A percentile compares a stretch with the other conserved stretches of the same genome.
These are phyloP conservation scores for Rhagonycha fulva DNA, from an alignment of 2,888 invertebrate genomes.

Conservation along the genomic window DNA sequence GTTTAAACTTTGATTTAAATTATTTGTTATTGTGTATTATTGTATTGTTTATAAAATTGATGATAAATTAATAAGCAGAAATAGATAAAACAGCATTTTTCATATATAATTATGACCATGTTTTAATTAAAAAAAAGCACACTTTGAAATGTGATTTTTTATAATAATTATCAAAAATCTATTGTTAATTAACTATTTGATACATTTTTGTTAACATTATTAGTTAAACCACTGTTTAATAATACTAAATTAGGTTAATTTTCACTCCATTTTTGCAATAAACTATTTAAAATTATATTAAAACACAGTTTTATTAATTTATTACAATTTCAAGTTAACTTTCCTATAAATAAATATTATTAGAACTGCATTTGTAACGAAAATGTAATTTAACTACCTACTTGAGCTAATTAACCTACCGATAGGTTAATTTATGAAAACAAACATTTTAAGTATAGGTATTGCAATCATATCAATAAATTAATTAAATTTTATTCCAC, in stretches of 20 bases:
- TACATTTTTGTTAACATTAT: neutral
- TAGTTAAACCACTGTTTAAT: neutral
- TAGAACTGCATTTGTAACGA: neutral
- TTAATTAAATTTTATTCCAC: neutral
- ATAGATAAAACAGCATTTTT: neutral
- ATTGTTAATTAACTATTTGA: neutral
- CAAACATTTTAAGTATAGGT: neutral
- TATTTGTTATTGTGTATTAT: neutral
- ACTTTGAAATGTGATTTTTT: neutral
- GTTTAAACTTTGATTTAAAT: neutral
- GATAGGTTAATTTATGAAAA: neutral
- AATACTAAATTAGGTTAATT: neutral
- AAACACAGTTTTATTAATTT: neutral
- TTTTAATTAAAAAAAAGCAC: neutral
- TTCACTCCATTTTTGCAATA: neutral
- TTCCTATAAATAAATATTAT: neutral
- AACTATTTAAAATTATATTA: neutral
- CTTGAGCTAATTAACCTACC: neutral
- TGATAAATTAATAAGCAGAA: neutral
- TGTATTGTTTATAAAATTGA: neutral
- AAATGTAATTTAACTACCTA: neutral
- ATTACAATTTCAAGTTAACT: neutral
- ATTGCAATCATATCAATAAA: neutral
- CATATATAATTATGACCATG: neutral
- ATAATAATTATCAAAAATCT: neutral